Evolutionary conservation across 2,113 vertebrate species (phyloP), one percentile per base, ranked within the genome.

Genomic region (Thomomys bottae): DNA sequence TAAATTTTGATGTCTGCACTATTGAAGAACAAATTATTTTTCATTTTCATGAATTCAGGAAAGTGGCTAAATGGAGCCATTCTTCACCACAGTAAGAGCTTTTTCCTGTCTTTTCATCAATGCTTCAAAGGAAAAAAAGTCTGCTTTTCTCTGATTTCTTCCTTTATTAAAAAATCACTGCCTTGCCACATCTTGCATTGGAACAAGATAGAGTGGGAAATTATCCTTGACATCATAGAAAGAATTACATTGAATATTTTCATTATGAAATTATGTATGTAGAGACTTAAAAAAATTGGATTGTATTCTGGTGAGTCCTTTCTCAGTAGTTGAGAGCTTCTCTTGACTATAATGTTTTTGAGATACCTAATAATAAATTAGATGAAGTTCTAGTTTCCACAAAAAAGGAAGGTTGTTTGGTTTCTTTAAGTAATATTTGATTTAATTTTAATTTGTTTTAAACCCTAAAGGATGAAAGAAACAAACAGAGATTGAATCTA

Each of bases 31-130:
- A 94, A 93, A 89, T 49, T 4, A 6, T 67, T 91, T 54, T 54
- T 54, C 32, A 82, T 80, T 87, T 75, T 23, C 5, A 30, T 77
- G n/a, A 75, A 82, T 6, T 71, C 26, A 78, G 32, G 8, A 38
- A 84, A 89, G 49, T 17, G 8, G 17, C 63, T 67, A 91, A 96
- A 95, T 82, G 59, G 68, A 96, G 87, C 34, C 85, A 91, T 76
- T 89, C 73, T 85, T 95, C 67, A 96, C 54, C 89, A 91, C 84
- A 64, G 57, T 42, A n/a, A 61, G 66, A 71, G 3, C 84, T 72
- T 87, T 94, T 97, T 95, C 88, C 95, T 93, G 91, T 93, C 96
- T 94, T 96, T 97, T 18, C 0, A 97, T 95, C 90, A 96, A 87
- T 96, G 76, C 82, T 67, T 96, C 86, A 95, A 95, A 70, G 18